These are phyloP conservation scores for Cervus canadensis DNA, from an alignment of 2,113 vertebrate species.

Conservation along the genomic window DNA sequence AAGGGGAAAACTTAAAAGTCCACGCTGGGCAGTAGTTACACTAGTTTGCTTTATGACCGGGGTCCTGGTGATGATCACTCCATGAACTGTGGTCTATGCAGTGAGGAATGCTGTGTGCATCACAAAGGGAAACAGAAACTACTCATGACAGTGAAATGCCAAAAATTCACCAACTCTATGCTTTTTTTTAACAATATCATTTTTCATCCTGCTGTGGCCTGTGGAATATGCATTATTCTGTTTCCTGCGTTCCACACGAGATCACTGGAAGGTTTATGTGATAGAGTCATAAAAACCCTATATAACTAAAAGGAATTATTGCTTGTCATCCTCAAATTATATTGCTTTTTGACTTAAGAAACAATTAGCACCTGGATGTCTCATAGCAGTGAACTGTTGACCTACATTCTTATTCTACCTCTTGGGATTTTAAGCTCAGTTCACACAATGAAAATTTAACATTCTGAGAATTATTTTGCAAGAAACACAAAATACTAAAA, in stretches of 20 bases:
- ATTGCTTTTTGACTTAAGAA: neutral
- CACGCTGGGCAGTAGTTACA: neutral
- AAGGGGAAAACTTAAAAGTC: neutral
- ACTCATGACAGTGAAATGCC: neutral
- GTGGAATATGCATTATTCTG: neutral
- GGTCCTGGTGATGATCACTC: neutral
- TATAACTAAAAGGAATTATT: neutral
- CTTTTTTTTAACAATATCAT: neutral
- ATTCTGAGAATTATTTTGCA: neutral
- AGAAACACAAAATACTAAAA: neutral
- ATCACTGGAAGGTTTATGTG: neutral
- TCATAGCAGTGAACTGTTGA: neutral
- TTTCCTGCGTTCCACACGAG: neutral
- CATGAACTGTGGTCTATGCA: neutral
- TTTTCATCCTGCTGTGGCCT: neutral
- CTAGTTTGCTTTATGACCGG: neutral
- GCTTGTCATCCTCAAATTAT: neutral
- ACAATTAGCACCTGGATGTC: neutral
- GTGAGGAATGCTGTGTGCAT: neutral
- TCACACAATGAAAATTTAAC: neutral
- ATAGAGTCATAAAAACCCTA: neutral
- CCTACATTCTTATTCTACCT: neutral
- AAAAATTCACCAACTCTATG: neutral
- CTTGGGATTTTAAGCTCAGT: neutral
- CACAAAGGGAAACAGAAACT: neutral